Base-by-base conservation (phyloP, 2,113 vertebrate genomes). In the Bambusicola thoracicus region DNA sequence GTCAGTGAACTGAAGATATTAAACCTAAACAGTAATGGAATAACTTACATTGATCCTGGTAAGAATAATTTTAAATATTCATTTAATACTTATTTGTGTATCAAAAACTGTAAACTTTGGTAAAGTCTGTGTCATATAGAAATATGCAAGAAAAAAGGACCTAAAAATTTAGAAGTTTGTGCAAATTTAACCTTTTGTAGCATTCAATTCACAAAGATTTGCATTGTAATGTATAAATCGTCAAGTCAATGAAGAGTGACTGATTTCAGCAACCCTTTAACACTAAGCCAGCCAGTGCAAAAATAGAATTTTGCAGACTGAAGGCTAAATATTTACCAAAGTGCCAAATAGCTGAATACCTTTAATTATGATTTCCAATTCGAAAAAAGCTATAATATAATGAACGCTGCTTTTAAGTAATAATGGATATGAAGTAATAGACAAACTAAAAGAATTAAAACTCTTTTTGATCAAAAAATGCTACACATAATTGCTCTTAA, bases 71-170 rank as follows among this genome's bases (percentile, higher is more conserved):
- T n/a, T n/a, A n/a, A n/a, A n/a, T n/a, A n/a, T n/a, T n/a, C n/a
- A n/a, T n/a, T n/a, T n/a, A n/a, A n/a, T n/a, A 84, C 12, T 18
- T 0, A 63, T 67, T 76, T 55, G 2, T 69, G 6, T n/a, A 74
- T 62, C 49, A 66, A 58, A 65, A 53, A 44, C 41, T 62, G 73
- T 51, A 49, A 56, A 21, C 5, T 65, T 53, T 55, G 24, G 49
- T 58, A 83, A 49, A 34, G 5, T 55, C 27, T 91, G 43, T 49
- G 67, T 55, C n/a, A 82, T 16, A 92, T 59, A 87, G 18, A 70
- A 66, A 65, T 8, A 7, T 25, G 2, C 15, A 53, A 4, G 11
- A 0, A 0, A 36, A 41, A 38, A 30, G 4, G 6, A 82, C 58
- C 75, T 59, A 11, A 80, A 85, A 85, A 70, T 46, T 24, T 73